Base-by-base conservation (phyloP, 1,140 invertebrate genomes). In the Aphidius ervi region DNA sequence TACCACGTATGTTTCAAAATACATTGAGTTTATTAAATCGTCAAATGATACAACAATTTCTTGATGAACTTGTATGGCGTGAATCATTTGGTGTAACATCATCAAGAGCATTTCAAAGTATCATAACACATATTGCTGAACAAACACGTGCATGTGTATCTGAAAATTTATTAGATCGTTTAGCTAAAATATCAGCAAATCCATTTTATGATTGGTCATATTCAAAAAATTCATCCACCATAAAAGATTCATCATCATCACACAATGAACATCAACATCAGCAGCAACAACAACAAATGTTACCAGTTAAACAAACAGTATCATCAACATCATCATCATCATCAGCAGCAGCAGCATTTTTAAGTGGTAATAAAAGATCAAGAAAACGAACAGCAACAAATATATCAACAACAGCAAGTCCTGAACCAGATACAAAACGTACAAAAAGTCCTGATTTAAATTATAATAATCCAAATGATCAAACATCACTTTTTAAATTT, bases 1-100 rank as follows among this genome's bases (percentile, higher is more conserved):
- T 94, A 5, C 92, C 92, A 0, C 83, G 91, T 72, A 94, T 94
- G 91, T 95, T 94, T 75, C 88, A 94, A 81, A 94, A 92, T 73
- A 93, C 92, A 0, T 73, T 95, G 6, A 92, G 90, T 20, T 76
- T 93, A 56, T 78, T 95, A 0, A 93, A 89, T 5, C 81, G 90
- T 53, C 87, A 90, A 74, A 90, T 93, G 74, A 93, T 94, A 69
- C 92, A 94, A 72, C 90, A 94, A 70, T 94, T 94, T 73, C 77
- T 95, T 46, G 92, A 95, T 71, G 93, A 95, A 73, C 77, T 95
- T 5, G 88, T 90, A 9, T 93, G 90, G 90, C 71, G 87, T 63
- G 86, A 88, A 73, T 85, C 86, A 66, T 93, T 86, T 70, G 92
- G 91, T 1, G 80, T 82, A 4, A 87, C 88, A 7, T 83, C 91